Evolutionary conservation across 2,888 invertebrate species (phyloP), one percentile per base, ranked within the genome.

Genomic region (Gonocerus acuteangulatus): DNA sequence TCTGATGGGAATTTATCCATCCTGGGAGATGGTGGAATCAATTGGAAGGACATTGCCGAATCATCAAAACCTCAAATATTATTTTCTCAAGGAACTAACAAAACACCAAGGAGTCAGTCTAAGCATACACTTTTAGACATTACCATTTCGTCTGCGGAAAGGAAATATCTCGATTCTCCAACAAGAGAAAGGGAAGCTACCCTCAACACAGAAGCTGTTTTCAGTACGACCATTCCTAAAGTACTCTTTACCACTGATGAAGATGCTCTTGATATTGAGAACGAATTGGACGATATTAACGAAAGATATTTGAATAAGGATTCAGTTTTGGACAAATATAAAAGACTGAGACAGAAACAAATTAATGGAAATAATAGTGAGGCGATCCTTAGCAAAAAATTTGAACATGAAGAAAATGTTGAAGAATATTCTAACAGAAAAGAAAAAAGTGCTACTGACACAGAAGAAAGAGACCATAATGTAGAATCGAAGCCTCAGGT

Each of bases 31-130:
- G 57, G 57, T n/a, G 22, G 22, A 21, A 42, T 57, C 15, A 23
- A 57, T 47, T 57, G 57, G 57, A 44, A 32, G 9, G 19, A 47
- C 7, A 13, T 57, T 27, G 57, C 57, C 6, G 57, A 57, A 44
- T 22, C 18, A 1, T 32, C 47, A 3, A 45, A 57, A 13, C 57
- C 57, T 21, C 23, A 18, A 16, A 22, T 45, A 27, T 42, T 57
- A 9, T 57, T 57, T 19, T 23, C 57, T 47, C 45, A 27, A 32
- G 57, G 57, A 44, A 21, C 16, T 15, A 42, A 36, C 39, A 51
- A 51, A 51, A 32, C 36, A 19, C 18, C 21, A n/a, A 13, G 4
- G 9, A 27, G 27, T 27, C 4, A 27, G 9, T 6, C 4, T 27
- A 4, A 9, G 4, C 27, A 27, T 27, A 27, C 27, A 27, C 9